Base-by-base conservation (phyloP, 2,797 vertebrate genomes). In the Botia kubotai region DNA sequence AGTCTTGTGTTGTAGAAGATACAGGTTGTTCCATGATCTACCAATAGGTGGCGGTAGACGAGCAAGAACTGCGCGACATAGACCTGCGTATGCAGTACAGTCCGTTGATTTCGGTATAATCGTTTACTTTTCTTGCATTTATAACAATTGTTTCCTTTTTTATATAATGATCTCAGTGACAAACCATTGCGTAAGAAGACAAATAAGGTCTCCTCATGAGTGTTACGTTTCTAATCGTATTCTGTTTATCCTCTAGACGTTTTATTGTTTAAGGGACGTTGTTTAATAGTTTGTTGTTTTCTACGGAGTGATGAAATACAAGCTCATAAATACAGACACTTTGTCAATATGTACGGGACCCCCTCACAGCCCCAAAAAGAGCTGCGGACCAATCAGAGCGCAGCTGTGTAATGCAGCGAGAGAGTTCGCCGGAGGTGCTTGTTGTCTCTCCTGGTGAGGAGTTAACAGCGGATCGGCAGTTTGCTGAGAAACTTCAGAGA, bases 361-460 rank as follows among this genome's bases (percentile, higher is more conserved):
- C 36, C 55, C 13, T 69, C 16, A 16, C 33, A 62, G 16, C 43
- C 62, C 72, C 68, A 8, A 14, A 19, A 36, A 29, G 50, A 71
- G 12, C 19, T 6, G 4, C 6, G 11, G 72, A 50, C 83, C 85
- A 87, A 87, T 85, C 68, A 83, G 79, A 29, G 75, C n/a, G 14
- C 55, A 46, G 29, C 46, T 19, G 13, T 57, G 33, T 48, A 55
- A 43, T 19, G 21, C 67, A 36, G 29, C 72, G 53, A 39, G 39
- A 46, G 43, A 11, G 43, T 72, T 76, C 29, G 55, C 57, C 50
- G 11, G 72, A 46, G 53, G 72, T 69, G 16, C 58, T 63, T 43
- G 62, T 68, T 16, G 53, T 74, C 71, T 33, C 3, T 29, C 46
- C 70, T 58, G 50, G 57, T 63, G n/a, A 75, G 60, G 75, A 70